Conservation (phyloP, 2,888 invertebrate genomes). For the Tachina grossa region DNA sequence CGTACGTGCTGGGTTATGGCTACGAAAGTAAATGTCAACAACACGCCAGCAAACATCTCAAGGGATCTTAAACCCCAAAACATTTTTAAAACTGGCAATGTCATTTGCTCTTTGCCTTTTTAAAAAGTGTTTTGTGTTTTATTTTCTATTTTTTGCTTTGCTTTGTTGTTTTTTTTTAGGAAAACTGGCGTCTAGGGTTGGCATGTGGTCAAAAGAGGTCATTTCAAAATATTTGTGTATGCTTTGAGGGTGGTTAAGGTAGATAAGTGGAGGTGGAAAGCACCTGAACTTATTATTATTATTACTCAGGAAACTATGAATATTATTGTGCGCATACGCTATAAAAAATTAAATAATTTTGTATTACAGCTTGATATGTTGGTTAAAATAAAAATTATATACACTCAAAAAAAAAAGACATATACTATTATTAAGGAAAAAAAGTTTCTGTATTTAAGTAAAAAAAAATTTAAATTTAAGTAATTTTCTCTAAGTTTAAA, state of each 20-base stretch:
- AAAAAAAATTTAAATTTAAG: too few species aligned
- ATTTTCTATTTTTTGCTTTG: slow-evolving; percentile 22
- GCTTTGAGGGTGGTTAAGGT: background rate
- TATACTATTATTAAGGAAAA: too few species aligned
- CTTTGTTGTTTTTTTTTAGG: slow-evolving; percentile 50
- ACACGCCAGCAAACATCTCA: slow-evolving; percentile 64
- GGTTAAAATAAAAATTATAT: too few species aligned
- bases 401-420: too few species aligned
- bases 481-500: too few species aligned
- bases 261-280: slow-evolving; percentile 15
- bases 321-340: slow-evolving; percentile 1
- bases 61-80: slow-evolving; percentile 60
- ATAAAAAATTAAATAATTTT: background rate
- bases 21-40: slow-evolving; percentile 69
- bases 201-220: slow-evolving; percentile 70
- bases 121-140: background rate
- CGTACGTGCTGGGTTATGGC: slow-evolving; percentile 59
- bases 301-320: slow-evolving; percentile 35
- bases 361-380: too few species aligned
- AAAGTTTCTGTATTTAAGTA: too few species aligned
- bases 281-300: slow-evolving; percentile 64
- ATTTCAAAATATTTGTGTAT: slow-evolving; percentile 37
- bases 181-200: slow-evolving; percentile 59
- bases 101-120: slow-evolving; percentile 40
- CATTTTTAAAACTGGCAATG: slow-evolving; percentile 53